These are phyloP conservation scores for Drosophila fungiperda DNA, from an alignment of 2,888 invertebrate genomes.

Conservation along the genomic window DNA sequence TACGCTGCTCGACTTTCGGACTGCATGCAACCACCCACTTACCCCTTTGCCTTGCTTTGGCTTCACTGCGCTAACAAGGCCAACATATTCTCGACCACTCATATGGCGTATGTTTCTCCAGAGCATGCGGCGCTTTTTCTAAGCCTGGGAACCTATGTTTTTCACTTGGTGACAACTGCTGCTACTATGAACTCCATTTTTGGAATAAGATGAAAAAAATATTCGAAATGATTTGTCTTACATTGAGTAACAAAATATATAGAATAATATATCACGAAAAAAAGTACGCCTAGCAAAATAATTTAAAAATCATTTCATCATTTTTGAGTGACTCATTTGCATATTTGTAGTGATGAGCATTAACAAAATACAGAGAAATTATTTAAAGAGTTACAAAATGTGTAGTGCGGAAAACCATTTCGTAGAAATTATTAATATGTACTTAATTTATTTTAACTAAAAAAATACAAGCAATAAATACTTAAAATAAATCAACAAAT, in stretches of 20 bases:
- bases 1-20: conserved; percentile 63
- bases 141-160: conserved; percentile 75
- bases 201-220: not conserved
- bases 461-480: not conserved
- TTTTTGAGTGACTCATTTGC: not conserved
- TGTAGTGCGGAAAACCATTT: not conserved
- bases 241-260: not conserved
- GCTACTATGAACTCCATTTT: not conserved
- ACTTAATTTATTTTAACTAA: not conserved
- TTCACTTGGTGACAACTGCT: conserved; percentile 13
- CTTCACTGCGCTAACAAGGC: conserved; percentile 82
- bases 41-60: conserved; percentile 49
- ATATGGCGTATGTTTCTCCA: conserved; percentile 62
- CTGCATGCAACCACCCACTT: conserved; percentile 22
- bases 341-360: not conserved
- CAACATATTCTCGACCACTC: conserved; percentile 83
- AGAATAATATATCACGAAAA: not conserved
- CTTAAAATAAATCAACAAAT: not conserved
- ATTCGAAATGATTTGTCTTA: not conserved
- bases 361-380: not conserved
- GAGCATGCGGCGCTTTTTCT: conserved; percentile 50
- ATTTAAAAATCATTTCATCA: not conserved
- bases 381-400: not conserved
- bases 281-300: not conserved
- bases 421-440: fast-evolving